Evolutionary conservation across 2,797 vertebrate species (phyloP).

Genomic region (Carapus acus): DNA sequence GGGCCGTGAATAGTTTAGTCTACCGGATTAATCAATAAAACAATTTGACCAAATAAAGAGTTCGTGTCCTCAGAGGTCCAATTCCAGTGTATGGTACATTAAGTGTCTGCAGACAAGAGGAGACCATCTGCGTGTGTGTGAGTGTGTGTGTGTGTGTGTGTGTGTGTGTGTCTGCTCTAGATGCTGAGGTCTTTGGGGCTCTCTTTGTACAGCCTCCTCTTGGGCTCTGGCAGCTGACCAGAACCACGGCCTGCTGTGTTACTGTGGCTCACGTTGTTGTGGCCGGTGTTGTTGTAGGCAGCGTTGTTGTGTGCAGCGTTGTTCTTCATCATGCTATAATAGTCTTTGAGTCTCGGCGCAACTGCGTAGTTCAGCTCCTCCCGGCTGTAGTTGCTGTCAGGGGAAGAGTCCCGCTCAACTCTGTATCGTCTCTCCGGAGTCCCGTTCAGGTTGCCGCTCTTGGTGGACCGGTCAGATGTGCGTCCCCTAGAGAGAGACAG

Average conservation of each 20-base stretch:
- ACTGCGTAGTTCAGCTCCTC: slow-evolving; percentile 70
- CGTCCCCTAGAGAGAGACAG: slow-evolving; percentile 61
- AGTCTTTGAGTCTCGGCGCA: slow-evolving; percentile 77
- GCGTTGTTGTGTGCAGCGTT: slow-evolving; percentile 69
- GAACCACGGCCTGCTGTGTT: slow-evolving; percentile 59
- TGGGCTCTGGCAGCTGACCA: slow-evolving; percentile 79
- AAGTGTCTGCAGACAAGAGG: slow-evolving; percentile 57
- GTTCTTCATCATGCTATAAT: slow-evolving; percentile 73
- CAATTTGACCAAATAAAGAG: slow-evolving; percentile 57
- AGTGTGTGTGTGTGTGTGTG: slow-evolving; percentile 56
- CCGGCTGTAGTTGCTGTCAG: slow-evolving; percentile 73
- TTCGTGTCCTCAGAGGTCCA: slow-evolving; percentile 62
- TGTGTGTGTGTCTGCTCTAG: slow-evolving; percentile 66
- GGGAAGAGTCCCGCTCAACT: slow-evolving; percentile 68
- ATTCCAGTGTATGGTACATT: slow-evolving; percentile 70
- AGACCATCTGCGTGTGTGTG: slow-evolving; percentile 50
- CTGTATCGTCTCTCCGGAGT: slow-evolving; percentile 65
- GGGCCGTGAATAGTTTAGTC: slow-evolving; percentile 63
- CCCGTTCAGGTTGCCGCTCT: slow-evolving; percentile 72
- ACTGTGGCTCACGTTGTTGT: slow-evolving; percentile 47
- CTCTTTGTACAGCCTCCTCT: slow-evolving; percentile 87
- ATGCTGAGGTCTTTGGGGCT: slow-evolving; percentile 98
- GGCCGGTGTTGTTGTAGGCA: slow-evolving; percentile 67
- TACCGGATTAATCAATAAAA: slow-evolving; percentile 58
- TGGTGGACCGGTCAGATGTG: slow-evolving; percentile 73